These are phyloP conservation scores for Acomys russatus DNA, from an alignment of 2,797 vertebrate species.

Conservation along the genomic window DNA sequence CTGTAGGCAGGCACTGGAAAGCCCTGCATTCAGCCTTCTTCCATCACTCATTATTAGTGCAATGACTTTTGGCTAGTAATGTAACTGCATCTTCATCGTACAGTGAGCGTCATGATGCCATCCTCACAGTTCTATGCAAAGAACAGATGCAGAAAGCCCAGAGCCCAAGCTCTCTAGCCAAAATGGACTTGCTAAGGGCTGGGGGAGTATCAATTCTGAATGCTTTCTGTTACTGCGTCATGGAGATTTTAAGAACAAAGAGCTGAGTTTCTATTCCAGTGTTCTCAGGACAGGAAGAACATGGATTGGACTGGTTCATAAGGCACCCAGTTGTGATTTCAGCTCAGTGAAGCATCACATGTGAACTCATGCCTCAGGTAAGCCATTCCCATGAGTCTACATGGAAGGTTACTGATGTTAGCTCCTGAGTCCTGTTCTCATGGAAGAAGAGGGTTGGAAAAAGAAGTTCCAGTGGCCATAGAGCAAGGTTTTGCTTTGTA, in stretches of 20 bases:
- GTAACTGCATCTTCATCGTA: too few relatives aligned
- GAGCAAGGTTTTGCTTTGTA: neutral
- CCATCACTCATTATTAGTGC: too few relatives aligned
- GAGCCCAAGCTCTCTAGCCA: neutral
- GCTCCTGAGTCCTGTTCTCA: neutral
- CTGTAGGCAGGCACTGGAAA: fast-evolving
- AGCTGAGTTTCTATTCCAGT: neutral
- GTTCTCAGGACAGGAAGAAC: neutral
- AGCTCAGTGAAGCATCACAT: neutral
- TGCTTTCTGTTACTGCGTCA: neutral
- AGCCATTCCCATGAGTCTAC: neutral
- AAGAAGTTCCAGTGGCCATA: fast-evolving
- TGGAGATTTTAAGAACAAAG: neutral
- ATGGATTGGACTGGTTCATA: neutral
- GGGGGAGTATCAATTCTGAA: fast-evolving
- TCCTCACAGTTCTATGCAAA: neutral
- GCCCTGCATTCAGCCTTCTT: neutral
- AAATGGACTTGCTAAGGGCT: neutral
- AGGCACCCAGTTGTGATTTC: neutral
- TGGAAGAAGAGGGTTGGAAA: neutral
- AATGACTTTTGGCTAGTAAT: neutral
- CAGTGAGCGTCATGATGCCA: fast-evolving
- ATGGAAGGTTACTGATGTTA: neutral
- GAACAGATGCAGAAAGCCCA: neutral
- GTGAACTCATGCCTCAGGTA: neutral